Base-by-base conservation (phyloP, 2,113 vertebrate species). In the Lasiurus cinereus region DNA sequence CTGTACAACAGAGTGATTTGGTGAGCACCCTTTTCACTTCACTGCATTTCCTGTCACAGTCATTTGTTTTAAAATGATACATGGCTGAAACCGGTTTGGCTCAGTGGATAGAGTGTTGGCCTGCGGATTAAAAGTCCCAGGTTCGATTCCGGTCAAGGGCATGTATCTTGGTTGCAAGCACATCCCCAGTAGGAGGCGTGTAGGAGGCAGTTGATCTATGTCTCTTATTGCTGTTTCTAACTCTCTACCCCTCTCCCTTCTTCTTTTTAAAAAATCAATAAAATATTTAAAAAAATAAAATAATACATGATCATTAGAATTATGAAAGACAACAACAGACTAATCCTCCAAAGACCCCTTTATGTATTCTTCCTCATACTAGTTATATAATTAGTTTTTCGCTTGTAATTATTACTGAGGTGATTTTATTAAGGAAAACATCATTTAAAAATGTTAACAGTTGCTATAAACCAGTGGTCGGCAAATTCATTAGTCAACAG, bases 371-470 rank as follows among this genome's bases (percentile, higher is more conserved):
- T 93, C 70, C 33, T 96, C 39, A 9, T 16, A 39, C 52, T 82
- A 87, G 70, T 46, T 73, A 64, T 36, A 18, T 70, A 82, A 52
- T 82, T 83, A 91, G 46, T 87, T 86, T 72, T 54, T 80, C n/a
- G 4, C 69, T 76, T 52, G 70, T 84, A 91, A 94, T 93, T 87
- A 95, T 91, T 93, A 83, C 74, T 64, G 89, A 69, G 59, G 54
- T 76, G 80, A 79, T 70, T 94, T 92, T 96, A 97, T 88, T 88
- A 96, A 90, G 80, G 92, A 96, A 97, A 96, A 93, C 77, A 88
- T 91, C 72, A 94, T 93, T 97, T 94, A 92, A 92, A 96, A 87
- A 93, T 87, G 80, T 67, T 67, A 90, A 72, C 48, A 82, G 59
- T 77, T 87, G 72, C 83, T 59, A 13, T 83, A 78, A 87, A 94